Evolutionary conservation across 1,140 invertebrate species (phyloP), one percentile per base, ranked within the genome.

Genomic region (Pseudomyrmex flavicornis): DNA sequence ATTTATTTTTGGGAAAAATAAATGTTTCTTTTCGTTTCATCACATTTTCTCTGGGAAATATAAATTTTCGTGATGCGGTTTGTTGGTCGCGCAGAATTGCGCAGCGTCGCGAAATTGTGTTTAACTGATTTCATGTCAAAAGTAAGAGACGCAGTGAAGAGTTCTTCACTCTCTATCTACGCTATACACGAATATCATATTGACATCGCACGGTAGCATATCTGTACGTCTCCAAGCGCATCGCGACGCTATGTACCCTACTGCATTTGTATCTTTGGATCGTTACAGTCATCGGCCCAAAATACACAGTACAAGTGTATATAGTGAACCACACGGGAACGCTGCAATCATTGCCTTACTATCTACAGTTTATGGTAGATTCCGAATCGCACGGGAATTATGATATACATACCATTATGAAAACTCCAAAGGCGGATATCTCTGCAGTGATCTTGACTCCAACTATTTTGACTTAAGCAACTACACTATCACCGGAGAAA

Each of bases 231-330:
- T 44, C 54, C 50, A 20, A 80, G 54, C 76, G 76, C 66, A 50
- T 46, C 15, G 66, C 48, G 54, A 80, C 72, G 66, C 44, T 80
- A 59, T 66, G 76, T 59, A 68, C 22, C 70, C 22, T 72, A 69
- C 61, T 70, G 76, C 50, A 70, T 80, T 80, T 80, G 76, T 72
- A 80, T 72, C 66, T 35, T 80, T 20, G 66, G 66, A 80, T 72
- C 76, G 66, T 66, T 80, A 80, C 52, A 68, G 66, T 80, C 66
- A 80, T 80, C 22, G 76, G 46, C 46, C 46, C 54, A 26, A 13
- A 61, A 35, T 52, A 48, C 58, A 26, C 76, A 72, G 48, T 61
- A 26, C 44, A 76, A 76, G 10, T 76, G 76, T 66, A 69, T 79
- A 46, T 65, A 35, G 35, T n/a, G 54, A 80, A 72, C 58, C 76